Evolutionary conservation across 2,888 invertebrate species (phyloP).

Genomic region (Capitulum mitella): DNA sequence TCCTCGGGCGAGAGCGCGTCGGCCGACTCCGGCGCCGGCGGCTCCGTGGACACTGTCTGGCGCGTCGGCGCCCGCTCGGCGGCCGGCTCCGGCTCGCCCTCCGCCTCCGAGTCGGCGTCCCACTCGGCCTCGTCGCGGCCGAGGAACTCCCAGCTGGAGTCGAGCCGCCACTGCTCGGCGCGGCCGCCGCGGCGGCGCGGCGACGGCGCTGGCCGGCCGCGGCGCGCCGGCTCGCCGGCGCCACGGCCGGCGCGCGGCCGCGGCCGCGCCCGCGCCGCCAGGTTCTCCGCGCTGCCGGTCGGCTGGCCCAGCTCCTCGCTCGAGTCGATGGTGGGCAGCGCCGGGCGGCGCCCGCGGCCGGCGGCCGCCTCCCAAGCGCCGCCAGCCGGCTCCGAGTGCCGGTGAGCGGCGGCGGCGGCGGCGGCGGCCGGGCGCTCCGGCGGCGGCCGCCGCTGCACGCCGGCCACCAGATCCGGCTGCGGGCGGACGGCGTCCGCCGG

Average conservation of each 20-base stretch:
- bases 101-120: conserved; percentile 44
- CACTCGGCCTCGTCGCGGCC: conserved; percentile 54
- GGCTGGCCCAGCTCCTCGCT: conserved; percentile 30
- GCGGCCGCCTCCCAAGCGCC: neutral
- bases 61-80: conserved; percentile 45
- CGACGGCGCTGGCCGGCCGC: conserved; percentile 39
- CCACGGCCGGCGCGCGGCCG: conserved; percentile 33
- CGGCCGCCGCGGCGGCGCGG: neutral
- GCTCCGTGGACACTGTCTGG: conserved; percentile 44
- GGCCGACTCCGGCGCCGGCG: conserved; percentile 46
- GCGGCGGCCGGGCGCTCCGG: conserved; percentile 30
- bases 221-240: conserved; percentile 57
- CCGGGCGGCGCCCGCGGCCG: conserved; percentile 26
- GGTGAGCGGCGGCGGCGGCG: conserved; percentile 30
- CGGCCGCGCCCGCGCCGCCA: conserved; percentile 30
- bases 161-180: conserved; percentile 60
- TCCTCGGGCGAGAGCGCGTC: conserved; percentile 39
- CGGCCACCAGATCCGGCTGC: conserved; percentile 17
- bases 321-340: conserved; percentile 32
- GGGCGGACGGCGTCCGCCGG: conserved; percentile 67
- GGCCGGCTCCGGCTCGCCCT: conserved; percentile 45
- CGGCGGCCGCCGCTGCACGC: conserved; percentile 29
- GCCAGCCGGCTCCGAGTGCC: conserved; percentile 34
- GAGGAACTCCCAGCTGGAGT: conserved; percentile 86
- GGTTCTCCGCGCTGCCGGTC: conserved; percentile 28